phyloP scores from a whole-genome alignment of 1,140 invertebrate genomes.

The Bombus difficillimus region DNA sequence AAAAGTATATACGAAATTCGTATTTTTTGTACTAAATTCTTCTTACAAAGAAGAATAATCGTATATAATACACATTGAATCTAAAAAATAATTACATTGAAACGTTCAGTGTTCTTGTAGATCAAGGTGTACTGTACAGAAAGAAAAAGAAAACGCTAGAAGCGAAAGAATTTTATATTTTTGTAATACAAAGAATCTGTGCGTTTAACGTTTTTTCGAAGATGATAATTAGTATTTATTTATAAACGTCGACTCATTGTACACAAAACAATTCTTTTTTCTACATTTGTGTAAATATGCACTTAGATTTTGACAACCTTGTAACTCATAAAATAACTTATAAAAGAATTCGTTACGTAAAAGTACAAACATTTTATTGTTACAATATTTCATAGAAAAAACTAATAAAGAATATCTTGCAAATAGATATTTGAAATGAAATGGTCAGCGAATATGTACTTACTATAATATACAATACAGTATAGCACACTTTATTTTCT shows the following conservation, averaged over 20 bases:
- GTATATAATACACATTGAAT: slow-evolving; percentile 4
- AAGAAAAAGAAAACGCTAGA: background rate
- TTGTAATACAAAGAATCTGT: slow-evolving; percentile 12
- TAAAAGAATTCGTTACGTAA: slow-evolving; percentile 3
- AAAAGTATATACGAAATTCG: slow-evolving; percentile 47
- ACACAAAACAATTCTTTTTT: slow-evolving; percentile 20
- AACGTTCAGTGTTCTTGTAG: slow-evolving; percentile 1
- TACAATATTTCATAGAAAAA: background rate
- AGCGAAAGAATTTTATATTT: slow-evolving; percentile 27
- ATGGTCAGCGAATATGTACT: background rate
- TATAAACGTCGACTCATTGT: slow-evolving; percentile 22
- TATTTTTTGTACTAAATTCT: slow-evolving; percentile 39
- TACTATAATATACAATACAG: background rate
- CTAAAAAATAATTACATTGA: background rate
- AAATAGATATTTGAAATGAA: slow-evolving; percentile 1
- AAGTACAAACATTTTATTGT: background rate
- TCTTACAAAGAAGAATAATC: background rate
- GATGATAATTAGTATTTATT: slow-evolving; percentile 5
- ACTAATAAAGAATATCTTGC: background rate
- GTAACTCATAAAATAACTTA: background rate
- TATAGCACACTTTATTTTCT: background rate
- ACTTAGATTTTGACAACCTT: background rate
- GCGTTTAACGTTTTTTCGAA: background rate
- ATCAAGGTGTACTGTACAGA: slow-evolving; percentile 27
- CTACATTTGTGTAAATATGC: background rate